phyloP scores from a whole-genome alignment of 2,113 vertebrate genomes.

The Rhinopithecus roxellana region DNA sequence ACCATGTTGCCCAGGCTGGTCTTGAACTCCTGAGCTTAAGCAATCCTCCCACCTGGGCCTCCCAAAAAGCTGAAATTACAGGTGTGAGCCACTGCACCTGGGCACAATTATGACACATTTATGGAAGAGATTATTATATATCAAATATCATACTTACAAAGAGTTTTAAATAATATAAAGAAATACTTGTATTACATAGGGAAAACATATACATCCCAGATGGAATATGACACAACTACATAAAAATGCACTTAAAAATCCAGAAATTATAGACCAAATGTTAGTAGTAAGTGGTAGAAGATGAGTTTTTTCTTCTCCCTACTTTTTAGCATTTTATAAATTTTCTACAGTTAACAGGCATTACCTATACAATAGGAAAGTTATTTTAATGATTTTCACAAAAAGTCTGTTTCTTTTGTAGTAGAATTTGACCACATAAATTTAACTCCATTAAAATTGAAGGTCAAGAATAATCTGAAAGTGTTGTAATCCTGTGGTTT shows the following conservation, averaged over 20 bases:
- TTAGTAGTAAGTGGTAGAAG: neutral
- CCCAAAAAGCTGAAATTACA: too few species aligned
- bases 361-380: neutral
- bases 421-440: neutral
- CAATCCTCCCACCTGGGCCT: too few species aligned
- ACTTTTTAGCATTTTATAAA: neutral
- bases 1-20: too few species aligned
- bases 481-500: neutral
- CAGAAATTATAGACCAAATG: neutral
- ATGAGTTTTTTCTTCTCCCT: neutral
- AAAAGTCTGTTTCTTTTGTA: neutral
- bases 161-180: slow-evolving; percentile 7
- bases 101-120: neutral
- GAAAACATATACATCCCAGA: slow-evolving; percentile 17
- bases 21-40: too few species aligned
- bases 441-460: slow-evolving; percentile 18
- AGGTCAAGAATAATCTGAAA: slow-evolving; percentile 30
- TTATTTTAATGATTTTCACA: slow-evolving; percentile 35
- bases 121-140: neutral
- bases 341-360: neutral
- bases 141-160: neutral
- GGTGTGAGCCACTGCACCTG: too few species aligned
- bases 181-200: neutral
- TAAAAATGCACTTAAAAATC: slow-evolving; percentile 32
- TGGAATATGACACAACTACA: neutral